Evolutionary conservation across 2,888 invertebrate genomes (phyloP).

Genomic region (Nephrocerus scutellatus): DNA sequence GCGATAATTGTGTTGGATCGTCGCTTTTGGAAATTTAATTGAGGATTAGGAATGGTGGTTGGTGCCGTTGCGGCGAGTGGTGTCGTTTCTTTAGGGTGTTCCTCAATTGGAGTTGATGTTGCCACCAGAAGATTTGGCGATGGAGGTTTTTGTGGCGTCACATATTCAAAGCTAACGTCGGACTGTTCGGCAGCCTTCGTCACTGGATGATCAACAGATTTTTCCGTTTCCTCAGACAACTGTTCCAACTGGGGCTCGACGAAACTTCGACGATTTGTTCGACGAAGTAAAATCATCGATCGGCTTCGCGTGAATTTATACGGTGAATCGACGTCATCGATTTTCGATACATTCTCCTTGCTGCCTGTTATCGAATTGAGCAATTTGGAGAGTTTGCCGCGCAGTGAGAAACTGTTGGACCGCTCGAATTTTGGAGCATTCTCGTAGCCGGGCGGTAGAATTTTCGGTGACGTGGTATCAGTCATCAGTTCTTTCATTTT

Average conservation of each 20-base stretch:
- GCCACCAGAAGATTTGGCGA: constrained; percentile 14
- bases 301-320: constrained; percentile 44
- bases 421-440: constrained; percentile 40
- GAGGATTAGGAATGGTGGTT: constrained; percentile 27
- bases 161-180: constrained; percentile 20
- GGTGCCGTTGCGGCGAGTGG: constrained; percentile 8
- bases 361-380: constrained; percentile 43
- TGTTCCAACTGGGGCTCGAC: constrained; percentile 45
- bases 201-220: constrained; percentile 34
- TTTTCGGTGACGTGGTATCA: neutral
- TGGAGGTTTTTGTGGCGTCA: constrained; percentile 28
- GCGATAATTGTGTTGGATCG: constrained; percentile 39
- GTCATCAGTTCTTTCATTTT: constrained; percentile 19
- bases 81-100: no score
- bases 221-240: constrained; percentile 42
- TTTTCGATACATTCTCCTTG: constrained; percentile 42
- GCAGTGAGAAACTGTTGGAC: constrained; percentile 44
- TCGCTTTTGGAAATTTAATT: constrained; percentile 38
- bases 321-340: constrained; percentile 24
- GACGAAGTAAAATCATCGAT: constrained; percentile 42
- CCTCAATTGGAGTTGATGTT: constrained; percentile 34
- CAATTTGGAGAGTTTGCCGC: constrained; percentile 40
- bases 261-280: constrained; percentile 42
- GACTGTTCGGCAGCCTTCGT: constrained; percentile 15
- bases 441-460: constrained; percentile 23